phyloP scores from a whole-genome alignment of 2,797 vertebrate species.

The Australoheros facetus region DNA sequence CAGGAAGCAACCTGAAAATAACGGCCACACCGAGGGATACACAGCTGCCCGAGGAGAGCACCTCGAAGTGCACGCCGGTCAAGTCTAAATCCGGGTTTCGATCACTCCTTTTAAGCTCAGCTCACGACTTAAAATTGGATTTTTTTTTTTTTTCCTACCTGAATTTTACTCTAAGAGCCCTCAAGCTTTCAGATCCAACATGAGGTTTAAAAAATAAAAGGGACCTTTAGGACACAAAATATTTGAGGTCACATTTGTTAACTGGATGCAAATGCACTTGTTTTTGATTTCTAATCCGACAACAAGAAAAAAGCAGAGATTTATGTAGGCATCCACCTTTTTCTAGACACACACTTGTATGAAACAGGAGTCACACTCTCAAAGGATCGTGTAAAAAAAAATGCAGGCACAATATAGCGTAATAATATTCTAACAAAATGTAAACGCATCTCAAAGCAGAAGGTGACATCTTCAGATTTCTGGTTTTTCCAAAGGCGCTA shows the following conservation, averaged over 20 bases:
- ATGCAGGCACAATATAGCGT: background rate
- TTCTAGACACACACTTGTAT: background rate
- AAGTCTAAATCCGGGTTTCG: background rate
- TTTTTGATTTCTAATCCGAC: background rate
- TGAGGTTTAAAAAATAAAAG: background rate
- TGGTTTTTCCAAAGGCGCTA: background rate
- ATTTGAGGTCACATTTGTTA: background rate
- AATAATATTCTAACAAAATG: background rate
- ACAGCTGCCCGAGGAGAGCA: background rate
- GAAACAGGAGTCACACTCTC: too few species aligned
- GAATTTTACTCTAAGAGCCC: background rate
- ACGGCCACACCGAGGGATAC: background rate
- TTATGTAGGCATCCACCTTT: background rate
- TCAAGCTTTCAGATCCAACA: too few species aligned
- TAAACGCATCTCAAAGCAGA: background rate
- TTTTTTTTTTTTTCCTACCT: too few species aligned
- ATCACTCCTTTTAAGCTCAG: background rate
- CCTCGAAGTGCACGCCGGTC: rapidly evolving
- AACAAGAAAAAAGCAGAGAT: background rate
- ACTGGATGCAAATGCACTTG: background rate
- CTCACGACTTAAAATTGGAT: background rate
- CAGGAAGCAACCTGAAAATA: background rate
- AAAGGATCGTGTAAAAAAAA: background rate
- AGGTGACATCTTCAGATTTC: background rate
- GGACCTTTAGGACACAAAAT: background rate